Percentiles rank a stretch among this genome's conserved stretches.
These are phyloP conservation scores for Lumbricus terrestris DNA, from an alignment of 2,888 invertebrate genomes.

Conservation along the genomic window DNA sequence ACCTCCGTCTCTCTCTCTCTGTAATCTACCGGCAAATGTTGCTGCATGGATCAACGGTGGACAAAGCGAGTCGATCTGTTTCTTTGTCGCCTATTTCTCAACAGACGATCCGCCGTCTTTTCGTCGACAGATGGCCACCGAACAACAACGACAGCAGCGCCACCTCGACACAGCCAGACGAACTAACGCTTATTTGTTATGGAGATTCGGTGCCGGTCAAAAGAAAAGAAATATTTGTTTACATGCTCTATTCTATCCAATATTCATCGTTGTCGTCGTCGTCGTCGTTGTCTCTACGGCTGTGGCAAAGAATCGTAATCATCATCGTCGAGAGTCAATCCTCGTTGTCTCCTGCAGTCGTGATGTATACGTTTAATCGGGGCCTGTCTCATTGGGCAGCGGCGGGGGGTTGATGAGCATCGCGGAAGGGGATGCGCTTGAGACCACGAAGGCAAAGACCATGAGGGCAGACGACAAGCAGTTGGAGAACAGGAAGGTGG, in stretches of 20 bases:
- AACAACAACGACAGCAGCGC: too few species aligned
- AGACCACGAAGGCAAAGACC: not conserved
- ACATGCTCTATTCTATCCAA: not conserved
- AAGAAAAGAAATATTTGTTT: constrained; percentile 3
- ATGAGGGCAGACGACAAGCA: not conserved
- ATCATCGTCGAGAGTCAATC: not conserved
- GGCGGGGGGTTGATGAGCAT: too few species aligned
- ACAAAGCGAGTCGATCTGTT: too few species aligned
- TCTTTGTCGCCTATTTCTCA: not conserved
- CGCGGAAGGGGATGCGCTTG: too few species aligned
- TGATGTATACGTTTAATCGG: too few species aligned
- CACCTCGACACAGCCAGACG: not conserved
- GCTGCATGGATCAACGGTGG: too few species aligned
- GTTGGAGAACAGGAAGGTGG: too few species aligned
- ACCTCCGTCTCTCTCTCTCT: not conserved
- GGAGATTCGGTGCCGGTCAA: not conserved
- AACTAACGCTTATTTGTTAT: not conserved
- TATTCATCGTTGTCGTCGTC: too few species aligned
- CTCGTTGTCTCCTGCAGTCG: not conserved
- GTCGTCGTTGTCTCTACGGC: not conserved
- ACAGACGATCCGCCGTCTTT: not conserved
- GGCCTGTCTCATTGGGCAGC: too few species aligned
- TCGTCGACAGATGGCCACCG: not conserved
- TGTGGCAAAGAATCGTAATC: too few species aligned
- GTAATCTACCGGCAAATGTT: too few species aligned